Evolutionary conservation across 2,888 invertebrate genomes (phyloP), one percentile per base, ranked within the genome.

Genomic region (Andrena trimmerana): DNA sequence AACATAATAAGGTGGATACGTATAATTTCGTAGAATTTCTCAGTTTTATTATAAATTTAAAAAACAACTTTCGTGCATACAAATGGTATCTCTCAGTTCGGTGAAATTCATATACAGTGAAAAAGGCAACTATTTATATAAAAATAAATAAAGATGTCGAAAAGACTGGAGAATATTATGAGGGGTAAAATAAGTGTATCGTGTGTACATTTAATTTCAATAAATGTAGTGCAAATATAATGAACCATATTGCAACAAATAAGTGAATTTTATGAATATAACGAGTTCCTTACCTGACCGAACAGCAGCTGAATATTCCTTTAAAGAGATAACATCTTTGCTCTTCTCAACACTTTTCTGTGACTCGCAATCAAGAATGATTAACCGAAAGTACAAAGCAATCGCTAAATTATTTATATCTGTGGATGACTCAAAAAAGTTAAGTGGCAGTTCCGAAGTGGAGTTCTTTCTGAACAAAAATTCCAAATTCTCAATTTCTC

Each of bases 401-500:
- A 72, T 54, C 6, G 54, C 27, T 7, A 83, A 63, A 60, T 69
- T 80, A 48, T 83, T 83, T 42, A 16, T 42, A 42, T 16, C 10
- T 0, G 63, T 72, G 2, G 72, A 6, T 13, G 54, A 60, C 27
- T 78, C 31, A n/a, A 36, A 0, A 3, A 52, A 33, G 20, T 13
- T 65, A 2, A 83, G 20, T 0, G 82, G 69, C 3, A 72, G 6
- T 2, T 81, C 81, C 1, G 16, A 16, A 1, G 36, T 20, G 0
- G 63, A 71, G 8, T 76, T 71, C 6, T 62, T 69, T 29, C 52
- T n/a, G 42, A 66, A 74, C 48, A 60, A 16, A 36, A 82, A 86
- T 20, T 83, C 68, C 57, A 90, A 89, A 0, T 36, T 48, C 2
- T 72, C 52, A 27, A 92, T 84, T 65, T 89, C 88, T 0, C 67